Evolutionary conservation across 2,797 vertebrate genomes (phyloP), one percentile per base, ranked within the genome.

Genomic region (Poecilia wingei): DNA sequence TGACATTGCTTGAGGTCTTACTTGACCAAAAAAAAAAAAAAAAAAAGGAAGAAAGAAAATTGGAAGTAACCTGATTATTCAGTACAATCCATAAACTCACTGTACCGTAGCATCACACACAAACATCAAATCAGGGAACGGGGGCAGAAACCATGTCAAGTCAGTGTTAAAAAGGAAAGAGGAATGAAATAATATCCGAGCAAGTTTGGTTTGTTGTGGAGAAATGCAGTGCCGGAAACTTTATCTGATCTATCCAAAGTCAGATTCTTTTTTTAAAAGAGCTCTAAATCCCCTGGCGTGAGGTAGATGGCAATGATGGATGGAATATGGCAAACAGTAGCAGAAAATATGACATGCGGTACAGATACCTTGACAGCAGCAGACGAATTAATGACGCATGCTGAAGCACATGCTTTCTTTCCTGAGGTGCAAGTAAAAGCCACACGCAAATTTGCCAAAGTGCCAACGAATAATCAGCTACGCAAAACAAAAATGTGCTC

Each of bases 261-360:
- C 55, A 53, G 70, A 76, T 83, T 86, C 57, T 39, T 74, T 71
- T 82, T 51, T 51, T 49, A 49, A 68, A 18, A 81, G 76, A 71
- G 45, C 74, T 82, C 82, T 80, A 80, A 71, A 79, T 85, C 59
- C 70, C 79, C 74, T 86, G 84, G 86, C 88, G 81, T 84, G 79
- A 90, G 86, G 85, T 80, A 80, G 79, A 53, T 71, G 77, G 85
- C 89, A 90, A 89, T 87, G 87, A 81, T n/a, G 78, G 79, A 78
- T 80, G 16, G 79, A 33, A 45, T 1, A 31, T 25, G 20, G 8
- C 36, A 46, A 36, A 83, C 78, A 76, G 75, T 78, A 66, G 79
- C 76, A 86, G 77, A 78, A 78, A 86, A 46, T 86, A 79, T 81
- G 82, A 91, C 81, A 72, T 74, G 84, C 79, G 85, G 80, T 88